Evolutionary conservation across 2,113 vertebrate species (phyloP).

Genomic region (Coturnix japonica): DNA sequence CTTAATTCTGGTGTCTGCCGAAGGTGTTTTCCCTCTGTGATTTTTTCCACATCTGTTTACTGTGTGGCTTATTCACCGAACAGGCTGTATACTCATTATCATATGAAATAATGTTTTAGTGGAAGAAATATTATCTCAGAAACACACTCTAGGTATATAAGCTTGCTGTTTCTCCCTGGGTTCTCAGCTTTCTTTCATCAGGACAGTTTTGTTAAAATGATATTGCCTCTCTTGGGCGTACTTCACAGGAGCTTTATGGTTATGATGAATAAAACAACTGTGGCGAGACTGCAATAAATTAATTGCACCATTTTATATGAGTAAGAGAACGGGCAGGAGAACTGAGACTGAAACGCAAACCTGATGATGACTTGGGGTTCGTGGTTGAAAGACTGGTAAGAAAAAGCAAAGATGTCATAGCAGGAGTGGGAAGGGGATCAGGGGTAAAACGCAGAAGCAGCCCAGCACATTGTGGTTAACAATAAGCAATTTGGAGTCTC

Average conservation of each 20-base stretch:
- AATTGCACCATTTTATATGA: conserved; percentile 67
- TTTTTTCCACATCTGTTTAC: background rate
- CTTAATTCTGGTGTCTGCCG: background rate
- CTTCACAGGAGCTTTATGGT: conserved; percentile 41
- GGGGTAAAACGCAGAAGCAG: background rate
- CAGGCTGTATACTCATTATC: background rate
- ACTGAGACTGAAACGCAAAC: conserved; percentile 46
- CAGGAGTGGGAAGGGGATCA: background rate
- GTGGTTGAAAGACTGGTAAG: conserved; percentile 4
- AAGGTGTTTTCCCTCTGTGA: background rate
- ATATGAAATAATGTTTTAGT: background rate
- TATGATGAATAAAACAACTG: conserved; percentile 80
- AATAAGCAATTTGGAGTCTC: conserved; percentile 35
- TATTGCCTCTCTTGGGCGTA: conserved; percentile 73
- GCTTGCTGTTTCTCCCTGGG: conserved; percentile 13
- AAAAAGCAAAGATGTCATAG: background rate
- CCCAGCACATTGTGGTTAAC: conserved; percentile 21
- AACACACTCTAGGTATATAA: background rate
- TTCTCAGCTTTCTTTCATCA: conserved; percentile 67
- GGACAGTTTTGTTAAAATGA: conserved; percentile 57
- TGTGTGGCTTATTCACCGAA: background rate
- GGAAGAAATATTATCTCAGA: conserved; percentile 53
- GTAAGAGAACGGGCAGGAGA: conserved; percentile 55
- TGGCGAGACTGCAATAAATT: conserved; percentile 71
- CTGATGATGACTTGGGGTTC: background rate